Conservation (phyloP, 2,888 invertebrate species). For the Actias luna region DNA sequence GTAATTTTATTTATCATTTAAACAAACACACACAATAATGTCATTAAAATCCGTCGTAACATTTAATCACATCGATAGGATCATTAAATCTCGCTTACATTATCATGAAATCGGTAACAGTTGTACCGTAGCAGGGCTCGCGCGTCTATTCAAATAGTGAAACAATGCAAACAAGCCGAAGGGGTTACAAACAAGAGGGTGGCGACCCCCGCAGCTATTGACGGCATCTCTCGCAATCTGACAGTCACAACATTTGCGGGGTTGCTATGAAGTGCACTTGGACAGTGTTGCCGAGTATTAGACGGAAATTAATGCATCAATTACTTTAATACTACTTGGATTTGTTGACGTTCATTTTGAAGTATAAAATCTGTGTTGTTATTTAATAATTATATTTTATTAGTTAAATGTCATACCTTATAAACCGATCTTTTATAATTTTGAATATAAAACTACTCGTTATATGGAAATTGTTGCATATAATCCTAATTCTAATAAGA, state of each 20-base stretch:
- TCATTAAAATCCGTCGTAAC: slow-evolving; percentile 4
- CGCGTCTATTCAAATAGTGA: slow-evolving; percentile 70
- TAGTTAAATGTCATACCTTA: too few species aligned
- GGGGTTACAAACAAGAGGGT: slow-evolving; percentile 70
- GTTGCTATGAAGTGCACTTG: slow-evolving; percentile 57
- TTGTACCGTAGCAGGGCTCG: slow-evolving; percentile 59
- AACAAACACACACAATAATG: background rate
- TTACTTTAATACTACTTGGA: background rate
- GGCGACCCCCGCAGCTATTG: slow-evolving; percentile 59
- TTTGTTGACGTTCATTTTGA: too few species aligned
- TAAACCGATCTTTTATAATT: too few species aligned
- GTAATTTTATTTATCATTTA: background rate
- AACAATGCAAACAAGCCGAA: slow-evolving; percentile 74
- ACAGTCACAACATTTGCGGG: slow-evolving; percentile 57
- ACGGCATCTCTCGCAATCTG: slow-evolving; percentile 57
- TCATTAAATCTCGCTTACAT: slow-evolving; percentile 72
- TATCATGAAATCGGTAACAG: slow-evolving; percentile 74
- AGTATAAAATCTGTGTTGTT: background rate
- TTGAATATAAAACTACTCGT: too few species aligned
- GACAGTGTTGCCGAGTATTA: slow-evolving; percentile 42
- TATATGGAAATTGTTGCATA: too few species aligned
- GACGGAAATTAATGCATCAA: slow-evolving; percentile 28
- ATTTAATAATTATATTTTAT: background rate
- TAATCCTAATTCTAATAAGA: too few species aligned
- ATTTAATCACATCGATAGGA: slow-evolving; percentile 47